Conservation (phyloP, 23 tunicate species). For the Halocynthia roretzi region DNA sequence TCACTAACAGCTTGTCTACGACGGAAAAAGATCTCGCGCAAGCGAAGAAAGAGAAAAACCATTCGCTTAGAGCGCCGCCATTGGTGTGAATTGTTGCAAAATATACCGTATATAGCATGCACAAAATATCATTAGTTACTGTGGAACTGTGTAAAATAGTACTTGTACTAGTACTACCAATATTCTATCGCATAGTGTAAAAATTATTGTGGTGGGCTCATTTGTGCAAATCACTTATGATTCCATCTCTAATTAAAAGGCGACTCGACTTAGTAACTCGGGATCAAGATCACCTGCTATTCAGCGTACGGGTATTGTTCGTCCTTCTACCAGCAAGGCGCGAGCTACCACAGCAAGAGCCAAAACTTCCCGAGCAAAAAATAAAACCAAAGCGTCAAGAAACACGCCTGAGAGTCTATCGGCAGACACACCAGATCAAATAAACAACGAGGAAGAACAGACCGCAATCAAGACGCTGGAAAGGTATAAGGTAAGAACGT, state of each 20-base stretch:
- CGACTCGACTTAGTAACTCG: neutral
- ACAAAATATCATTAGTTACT: too few relatives aligned
- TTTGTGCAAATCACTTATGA: too few relatives aligned
- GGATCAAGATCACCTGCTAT: constrained; percentile 5
- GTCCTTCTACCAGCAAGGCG: constrained; percentile 21
- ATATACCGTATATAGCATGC: too few relatives aligned
- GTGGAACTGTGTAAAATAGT: too few relatives aligned
- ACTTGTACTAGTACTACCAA: too few relatives aligned
- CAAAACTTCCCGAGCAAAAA: constrained; percentile 11
- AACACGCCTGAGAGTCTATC: neutral
- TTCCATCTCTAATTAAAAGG: neutral
- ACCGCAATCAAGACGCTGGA: constrained; percentile 4
- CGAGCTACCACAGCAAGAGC: constrained; percentile 1
- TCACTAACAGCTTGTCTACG: constrained; percentile 2
- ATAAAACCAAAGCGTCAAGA: constrained; percentile 4
- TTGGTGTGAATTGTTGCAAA: neutral
- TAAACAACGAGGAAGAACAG: neutral
- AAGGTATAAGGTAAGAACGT: constrained; percentile 8
- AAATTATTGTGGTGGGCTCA: too few relatives aligned
- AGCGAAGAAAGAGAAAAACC: neutral
- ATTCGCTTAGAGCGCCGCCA: neutral
- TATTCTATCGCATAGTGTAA: too few relatives aligned
- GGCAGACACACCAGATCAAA: neutral
- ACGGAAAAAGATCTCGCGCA: constrained; percentile 7
- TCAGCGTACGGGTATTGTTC: constrained; percentile 15